Conservation (phyloP, 1,140 invertebrate genomes). For the Drosophila murphyi region DNA sequence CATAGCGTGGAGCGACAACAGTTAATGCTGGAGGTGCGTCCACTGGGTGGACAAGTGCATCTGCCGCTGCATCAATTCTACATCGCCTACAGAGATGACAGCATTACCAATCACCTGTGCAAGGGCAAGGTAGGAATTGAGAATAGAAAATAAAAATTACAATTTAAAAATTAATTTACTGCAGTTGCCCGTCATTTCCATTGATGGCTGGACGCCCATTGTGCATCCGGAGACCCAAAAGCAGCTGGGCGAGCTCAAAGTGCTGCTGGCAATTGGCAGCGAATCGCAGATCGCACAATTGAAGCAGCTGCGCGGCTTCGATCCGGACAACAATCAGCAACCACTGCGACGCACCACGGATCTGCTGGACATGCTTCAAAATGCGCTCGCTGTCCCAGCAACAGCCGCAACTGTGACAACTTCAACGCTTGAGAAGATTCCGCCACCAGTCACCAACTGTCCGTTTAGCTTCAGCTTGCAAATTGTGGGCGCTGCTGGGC, state of each 20-base stretch:
- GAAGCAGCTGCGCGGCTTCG: conserved; percentile 85
- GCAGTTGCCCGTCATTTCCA: conserved; percentile 87
- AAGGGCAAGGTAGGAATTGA: conserved; percentile 67
- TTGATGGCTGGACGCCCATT: conserved; percentile 87
- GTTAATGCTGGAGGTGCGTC: conserved; percentile 86
- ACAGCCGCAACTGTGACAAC: conserved; percentile 12
- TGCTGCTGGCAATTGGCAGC: conserved; percentile 87
- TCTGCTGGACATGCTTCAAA: conserved; percentile 85
- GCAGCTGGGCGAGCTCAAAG: conserved; percentile 85
- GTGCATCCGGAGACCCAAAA: conserved; percentile 83
- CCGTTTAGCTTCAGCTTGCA: conserved; percentile 85
- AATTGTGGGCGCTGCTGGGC: conserved; percentile 86
- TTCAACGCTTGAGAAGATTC: conserved; percentile 53
- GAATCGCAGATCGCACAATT: conserved; percentile 86
- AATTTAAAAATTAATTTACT: conserved; percentile 10
- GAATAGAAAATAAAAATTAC: neutral
- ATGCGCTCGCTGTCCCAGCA: conserved; percentile 65
- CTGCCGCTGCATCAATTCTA: conserved; percentile 87
- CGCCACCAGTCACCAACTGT: conserved; percentile 2
- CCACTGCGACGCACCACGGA: conserved; percentile 78
- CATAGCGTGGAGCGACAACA: conserved; percentile 86
- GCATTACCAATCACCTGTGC: conserved; percentile 86
- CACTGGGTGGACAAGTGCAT: conserved; percentile 86
- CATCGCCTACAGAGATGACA: conserved; percentile 86
- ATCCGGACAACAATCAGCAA: conserved; percentile 49